Conservation (phyloP, 1,140 invertebrate species). For the Tenebrio molitor region DNA sequence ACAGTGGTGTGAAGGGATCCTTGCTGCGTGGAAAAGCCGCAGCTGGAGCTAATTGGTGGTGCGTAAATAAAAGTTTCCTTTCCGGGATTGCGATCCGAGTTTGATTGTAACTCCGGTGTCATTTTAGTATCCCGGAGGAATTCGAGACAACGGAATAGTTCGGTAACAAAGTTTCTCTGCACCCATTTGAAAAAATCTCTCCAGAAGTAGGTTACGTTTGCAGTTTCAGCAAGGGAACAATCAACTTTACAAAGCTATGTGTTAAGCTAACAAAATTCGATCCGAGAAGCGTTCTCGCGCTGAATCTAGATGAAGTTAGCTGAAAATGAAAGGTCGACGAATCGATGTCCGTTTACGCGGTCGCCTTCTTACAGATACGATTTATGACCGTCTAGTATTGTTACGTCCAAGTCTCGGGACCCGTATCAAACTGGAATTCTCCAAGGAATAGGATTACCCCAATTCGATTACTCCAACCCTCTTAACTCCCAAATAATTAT, state of each 20-base stretch:
- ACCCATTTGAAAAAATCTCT: slow-evolving; percentile 24
- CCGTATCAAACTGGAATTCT: slow-evolving; percentile 23
- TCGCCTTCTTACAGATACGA: slow-evolving; percentile 21
- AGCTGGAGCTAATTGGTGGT: background rate
- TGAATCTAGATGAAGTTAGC: slow-evolving; percentile 29
- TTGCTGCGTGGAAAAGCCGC: too few species aligned
- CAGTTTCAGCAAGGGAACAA: slow-evolving; percentile 32
- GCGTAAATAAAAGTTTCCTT: background rate
- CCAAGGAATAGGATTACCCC: slow-evolving; percentile 24
- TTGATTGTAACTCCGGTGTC: background rate
- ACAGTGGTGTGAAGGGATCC: too few species aligned
- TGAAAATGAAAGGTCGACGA: slow-evolving; percentile 29
- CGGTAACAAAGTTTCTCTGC: slow-evolving; percentile 17
- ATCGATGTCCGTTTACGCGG: slow-evolving; percentile 27
- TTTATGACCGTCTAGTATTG: slow-evolving; percentile 26
- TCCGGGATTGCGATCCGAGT: background rate
- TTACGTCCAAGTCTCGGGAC: slow-evolving; percentile 28
- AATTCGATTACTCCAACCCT: slow-evolving; percentile 26
- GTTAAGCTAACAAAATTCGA: slow-evolving; percentile 32
- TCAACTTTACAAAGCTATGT: slow-evolving; percentile 34
- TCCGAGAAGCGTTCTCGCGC: slow-evolving; percentile 12
- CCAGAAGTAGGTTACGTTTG: slow-evolving; percentile 26
- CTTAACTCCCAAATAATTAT: slow-evolving; percentile 32
- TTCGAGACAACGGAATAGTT: slow-evolving; percentile 5
- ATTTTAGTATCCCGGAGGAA: slow-evolving; percentile 1